These are phyloP conservation scores for Cryptotis parvus DNA, from an alignment of 2,113 vertebrate genomes.

Conservation along the genomic window DNA sequence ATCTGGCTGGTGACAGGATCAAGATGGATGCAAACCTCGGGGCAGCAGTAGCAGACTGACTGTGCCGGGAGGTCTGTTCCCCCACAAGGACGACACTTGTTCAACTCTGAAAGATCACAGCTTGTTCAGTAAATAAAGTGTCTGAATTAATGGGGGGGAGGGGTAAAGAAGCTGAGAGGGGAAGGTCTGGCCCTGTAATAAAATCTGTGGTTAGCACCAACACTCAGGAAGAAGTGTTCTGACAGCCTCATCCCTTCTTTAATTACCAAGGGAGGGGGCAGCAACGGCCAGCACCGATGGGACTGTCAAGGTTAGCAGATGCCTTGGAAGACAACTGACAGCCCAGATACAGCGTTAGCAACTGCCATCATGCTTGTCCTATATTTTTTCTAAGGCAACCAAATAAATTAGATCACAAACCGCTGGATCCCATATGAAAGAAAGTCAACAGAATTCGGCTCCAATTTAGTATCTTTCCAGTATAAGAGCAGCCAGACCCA, in stretches of 20 bases:
- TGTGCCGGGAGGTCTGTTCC: background rate
- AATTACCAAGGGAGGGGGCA: slow-evolving; percentile 55
- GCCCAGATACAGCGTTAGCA: slow-evolving; percentile 17
- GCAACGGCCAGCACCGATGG: background rate
- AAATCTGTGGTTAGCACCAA: background rate
- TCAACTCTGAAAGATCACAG: slow-evolving; percentile 55
- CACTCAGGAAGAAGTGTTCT: background rate
- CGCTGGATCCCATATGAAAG: slow-evolving; percentile 46
- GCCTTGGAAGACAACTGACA: slow-evolving; percentile 60
- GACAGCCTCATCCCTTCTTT: slow-evolving; percentile 71
- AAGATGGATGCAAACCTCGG: background rate
- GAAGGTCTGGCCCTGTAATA: slow-evolving; percentile 65
- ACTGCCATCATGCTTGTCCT: background rate
- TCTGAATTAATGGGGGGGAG: slow-evolving; percentile 74
- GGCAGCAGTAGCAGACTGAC: background rate
- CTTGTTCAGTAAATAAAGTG: slow-evolving; percentile 73
- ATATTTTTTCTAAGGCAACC: slow-evolving; percentile 68
- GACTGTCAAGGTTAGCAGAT: slow-evolving; percentile 53
- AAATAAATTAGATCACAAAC: slow-evolving; percentile 71
- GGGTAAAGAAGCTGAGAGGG: slow-evolving; percentile 53
- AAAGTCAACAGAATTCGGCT: slow-evolving; percentile 43
- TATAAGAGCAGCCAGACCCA: background rate
- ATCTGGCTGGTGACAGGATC: accelerated
- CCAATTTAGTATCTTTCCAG: slow-evolving; percentile 16
- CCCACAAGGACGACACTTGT: background rate